A percentile compares a stretch with the other conserved stretches of the same genome.
Evolutionary conservation across 1,140 invertebrate species (phyloP).

Genomic region (Daktulosphaira vitifoliae): DNA sequence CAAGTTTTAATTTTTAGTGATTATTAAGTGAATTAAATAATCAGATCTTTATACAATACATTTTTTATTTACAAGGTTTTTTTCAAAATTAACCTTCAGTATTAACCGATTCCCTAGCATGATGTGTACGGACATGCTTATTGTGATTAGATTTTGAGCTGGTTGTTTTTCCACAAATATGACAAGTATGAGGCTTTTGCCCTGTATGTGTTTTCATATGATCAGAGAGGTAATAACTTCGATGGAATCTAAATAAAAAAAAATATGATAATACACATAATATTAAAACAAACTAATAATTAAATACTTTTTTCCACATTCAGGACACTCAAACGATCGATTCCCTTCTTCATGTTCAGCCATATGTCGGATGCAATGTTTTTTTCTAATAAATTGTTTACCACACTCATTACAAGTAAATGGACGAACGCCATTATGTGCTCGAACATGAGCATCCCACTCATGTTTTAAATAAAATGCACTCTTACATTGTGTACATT

Average conservation of each 20-base stretch:
- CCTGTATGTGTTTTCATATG: conserved; percentile 78
- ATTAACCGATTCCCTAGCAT: conserved; percentile 72
- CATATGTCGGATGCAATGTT: conserved; percentile 82
- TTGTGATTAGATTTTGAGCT: conserved; percentile 82
- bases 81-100: conserved; percentile 58
- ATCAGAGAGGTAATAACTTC: conserved; percentile 77
- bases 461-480: conserved; percentile 71
- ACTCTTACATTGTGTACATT: conserved; percentile 71
- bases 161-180: conserved; percentile 76
- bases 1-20: neutral
- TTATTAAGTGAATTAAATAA: neutral
- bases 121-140: conserved; percentile 78
- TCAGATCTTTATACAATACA: neutral
- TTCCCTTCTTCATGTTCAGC: conserved; percentile 83
- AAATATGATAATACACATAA: conserved; percentile 67
- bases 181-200: conserved; percentile 70
- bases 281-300: too few species aligned
- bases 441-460: conserved; percentile 73
- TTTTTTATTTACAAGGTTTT: too few species aligned
- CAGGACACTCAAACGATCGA: conserved; percentile 68
- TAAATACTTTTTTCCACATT: conserved; percentile 63
- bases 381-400: conserved; percentile 85
- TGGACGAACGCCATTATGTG: conserved; percentile 67
- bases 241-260: conserved; percentile 54
- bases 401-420: conserved; percentile 90